phyloP scores from a whole-genome alignment of 2,113 vertebrate genomes.

The Etia nguti region DNA sequence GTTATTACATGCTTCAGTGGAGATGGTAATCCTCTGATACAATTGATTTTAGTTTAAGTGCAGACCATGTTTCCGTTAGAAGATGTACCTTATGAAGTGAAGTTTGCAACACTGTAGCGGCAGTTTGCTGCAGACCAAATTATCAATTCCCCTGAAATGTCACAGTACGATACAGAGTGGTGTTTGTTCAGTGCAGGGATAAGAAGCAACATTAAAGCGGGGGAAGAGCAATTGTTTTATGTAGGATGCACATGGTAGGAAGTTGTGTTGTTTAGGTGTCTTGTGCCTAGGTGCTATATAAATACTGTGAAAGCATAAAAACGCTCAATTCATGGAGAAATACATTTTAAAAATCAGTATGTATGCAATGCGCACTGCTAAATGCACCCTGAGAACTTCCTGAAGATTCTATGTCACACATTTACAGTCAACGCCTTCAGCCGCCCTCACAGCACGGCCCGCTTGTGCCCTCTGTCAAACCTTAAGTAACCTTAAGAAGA shows the following conservation, averaged over 20 bases:
- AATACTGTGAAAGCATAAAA: not conserved
- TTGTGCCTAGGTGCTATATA: not conserved
- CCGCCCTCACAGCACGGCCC: not conserved
- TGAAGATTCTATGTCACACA: not conserved
- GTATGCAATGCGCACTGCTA: not conserved
- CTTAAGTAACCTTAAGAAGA: not conserved
- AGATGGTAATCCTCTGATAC: conserved; percentile 53
- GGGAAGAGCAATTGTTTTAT: not conserved
- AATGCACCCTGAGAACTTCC: not conserved
- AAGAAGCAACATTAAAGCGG: not conserved
- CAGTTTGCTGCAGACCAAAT: not conserved
- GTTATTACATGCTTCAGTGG: conserved; percentile 41
- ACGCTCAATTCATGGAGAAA: not conserved
- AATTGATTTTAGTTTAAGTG: conserved; percentile 45
- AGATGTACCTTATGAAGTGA: conserved; percentile 5
- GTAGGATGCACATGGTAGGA: not conserved
- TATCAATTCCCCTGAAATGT: not conserved
- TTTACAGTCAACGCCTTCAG: not conserved
- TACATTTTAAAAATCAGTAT: not conserved
- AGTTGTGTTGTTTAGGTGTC: not conserved
- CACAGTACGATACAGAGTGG: not conserved
- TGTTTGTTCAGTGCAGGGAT: not conserved
- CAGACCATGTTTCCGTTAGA: conserved; percentile 34
- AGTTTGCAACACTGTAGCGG: not conserved
- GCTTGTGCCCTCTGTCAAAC: not conserved